phyloP scores from a whole-genome alignment of 2,888 invertebrate genomes.

The Plagodis dolabraria region DNA sequence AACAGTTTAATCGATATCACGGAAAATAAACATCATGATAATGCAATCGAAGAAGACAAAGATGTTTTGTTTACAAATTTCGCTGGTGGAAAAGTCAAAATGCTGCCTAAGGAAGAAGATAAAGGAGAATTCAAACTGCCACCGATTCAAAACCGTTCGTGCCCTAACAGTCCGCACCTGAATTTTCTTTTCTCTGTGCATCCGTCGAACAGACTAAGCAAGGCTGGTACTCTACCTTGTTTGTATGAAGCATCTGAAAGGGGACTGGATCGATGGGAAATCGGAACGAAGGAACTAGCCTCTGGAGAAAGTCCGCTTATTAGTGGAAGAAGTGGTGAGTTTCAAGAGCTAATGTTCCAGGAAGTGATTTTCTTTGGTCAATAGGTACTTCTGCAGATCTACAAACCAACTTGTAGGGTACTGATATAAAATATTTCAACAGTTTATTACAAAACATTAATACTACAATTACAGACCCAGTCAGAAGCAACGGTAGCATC shows the following conservation, averaged over 20 bases:
- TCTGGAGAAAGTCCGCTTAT: constrained; percentile 66
- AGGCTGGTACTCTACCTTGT: constrained; percentile 43
- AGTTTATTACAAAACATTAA: neutral
- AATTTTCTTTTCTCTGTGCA: constrained; percentile 60
- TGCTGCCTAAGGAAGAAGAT: constrained; percentile 44
- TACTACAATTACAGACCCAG: constrained; percentile 33
- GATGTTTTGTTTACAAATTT: constrained; percentile 56
- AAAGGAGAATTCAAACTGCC: constrained; percentile 62
- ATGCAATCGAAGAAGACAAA: constrained; percentile 34
- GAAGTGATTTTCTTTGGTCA: neutral
- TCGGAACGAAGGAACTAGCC: constrained; percentile 56
- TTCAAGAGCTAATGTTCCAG: neutral
- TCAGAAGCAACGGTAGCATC: constrained; percentile 35
- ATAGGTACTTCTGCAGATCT: neutral
- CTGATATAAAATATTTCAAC: no score
- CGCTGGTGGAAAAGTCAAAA: constrained; percentile 55
- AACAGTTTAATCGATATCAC: constrained; percentile 58
- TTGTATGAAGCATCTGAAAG: constrained; percentile 45
- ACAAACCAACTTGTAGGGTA: no score
- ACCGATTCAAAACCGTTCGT: constrained; percentile 57
- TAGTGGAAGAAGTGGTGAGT: constrained; percentile 57
- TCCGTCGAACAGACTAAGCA: constrained; percentile 38
- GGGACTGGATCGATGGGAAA: constrained; percentile 57
- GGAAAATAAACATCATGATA: constrained; percentile 27
- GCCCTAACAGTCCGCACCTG: constrained; percentile 56